Evolutionary conservation across 2,888 invertebrate species (phyloP).

Genomic region (Epinotia ramella): DNA sequence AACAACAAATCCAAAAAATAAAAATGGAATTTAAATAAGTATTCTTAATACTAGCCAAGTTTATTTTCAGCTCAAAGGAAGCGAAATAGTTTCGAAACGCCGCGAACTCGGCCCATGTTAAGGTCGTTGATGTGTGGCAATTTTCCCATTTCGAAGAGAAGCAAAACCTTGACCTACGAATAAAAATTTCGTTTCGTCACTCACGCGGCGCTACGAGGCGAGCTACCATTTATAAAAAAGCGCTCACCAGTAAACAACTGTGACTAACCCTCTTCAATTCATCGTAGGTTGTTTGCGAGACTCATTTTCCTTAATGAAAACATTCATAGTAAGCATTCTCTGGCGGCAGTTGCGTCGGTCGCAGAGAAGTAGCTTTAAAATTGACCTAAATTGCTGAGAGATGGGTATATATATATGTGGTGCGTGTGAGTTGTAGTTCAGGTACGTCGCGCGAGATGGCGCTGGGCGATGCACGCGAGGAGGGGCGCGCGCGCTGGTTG

Average conservation of each 20-base stretch:
- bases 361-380: constrained; percentile 2
- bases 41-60: not conserved
- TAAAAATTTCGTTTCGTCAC: constrained; percentile 79
- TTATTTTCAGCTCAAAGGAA: constrained; percentile 31
- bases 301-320: constrained; percentile 32
- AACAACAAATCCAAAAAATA: too few relatives aligned
- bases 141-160: constrained; percentile 84
- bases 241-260: constrained; percentile 47
- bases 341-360: not conserved
- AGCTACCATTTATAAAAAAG: constrained; percentile 55
- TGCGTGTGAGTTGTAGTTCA: constrained; percentile 48
- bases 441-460: constrained; percentile 64
- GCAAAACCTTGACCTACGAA: constrained; percentile 83
- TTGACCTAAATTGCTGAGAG: constrained; percentile 21
- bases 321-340: constrained; percentile 12
- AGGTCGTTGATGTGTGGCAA: constrained; percentile 83
- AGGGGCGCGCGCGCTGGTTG: constrained; percentile 71
- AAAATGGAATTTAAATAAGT: not conserved
- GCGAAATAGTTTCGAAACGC: constrained; percentile 68
- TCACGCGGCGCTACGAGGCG: constrained; percentile 62
- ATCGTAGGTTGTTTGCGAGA: not conserved
- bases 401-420: constrained; percentile 1
- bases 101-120: constrained; percentile 72
- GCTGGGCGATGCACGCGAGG: constrained; percentile 54
- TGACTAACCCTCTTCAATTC: constrained; percentile 48